phyloP scores from a whole-genome alignment of 2,797 vertebrate genomes.

The Eremophila alpestris region DNA sequence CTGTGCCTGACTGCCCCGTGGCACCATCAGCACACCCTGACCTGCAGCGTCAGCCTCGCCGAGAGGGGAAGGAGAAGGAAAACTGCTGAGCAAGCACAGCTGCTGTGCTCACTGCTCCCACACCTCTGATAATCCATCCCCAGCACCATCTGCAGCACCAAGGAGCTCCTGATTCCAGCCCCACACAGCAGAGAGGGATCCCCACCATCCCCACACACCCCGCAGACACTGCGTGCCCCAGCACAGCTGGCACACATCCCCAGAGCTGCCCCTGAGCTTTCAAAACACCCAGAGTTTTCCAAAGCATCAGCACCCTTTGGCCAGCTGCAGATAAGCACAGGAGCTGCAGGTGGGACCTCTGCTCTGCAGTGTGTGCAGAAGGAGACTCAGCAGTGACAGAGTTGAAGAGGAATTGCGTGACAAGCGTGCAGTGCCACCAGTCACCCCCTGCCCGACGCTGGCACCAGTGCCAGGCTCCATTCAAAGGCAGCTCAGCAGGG shows the following conservation, averaged over 20 bases:
- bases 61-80: not conserved
- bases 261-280: not conserved
- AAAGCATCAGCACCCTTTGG: not conserved
- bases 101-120: not conserved
- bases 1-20: not conserved
- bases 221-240: not conserved
- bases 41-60: not conserved
- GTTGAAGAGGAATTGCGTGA: not conserved
- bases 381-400: rapidly evolving
- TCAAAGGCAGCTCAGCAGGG: not conserved
- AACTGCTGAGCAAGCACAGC: not conserved
- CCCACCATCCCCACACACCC: not conserved
- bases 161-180: not conserved
- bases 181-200: not conserved
- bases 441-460: rapidly evolving
- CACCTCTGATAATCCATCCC: not conserved
- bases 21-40: not conserved
- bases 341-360: not conserved
- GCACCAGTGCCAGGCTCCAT: rapidly evolving
- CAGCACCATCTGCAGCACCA: not conserved
- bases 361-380: rapidly evolving
- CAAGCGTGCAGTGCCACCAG: not conserved
- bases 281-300: not conserved
- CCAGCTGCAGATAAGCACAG: not conserved
- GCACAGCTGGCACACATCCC: not conserved